Base-by-base conservation (phyloP, 2,797 vertebrate genomes). In the Thaleichthys pacificus region DNA sequence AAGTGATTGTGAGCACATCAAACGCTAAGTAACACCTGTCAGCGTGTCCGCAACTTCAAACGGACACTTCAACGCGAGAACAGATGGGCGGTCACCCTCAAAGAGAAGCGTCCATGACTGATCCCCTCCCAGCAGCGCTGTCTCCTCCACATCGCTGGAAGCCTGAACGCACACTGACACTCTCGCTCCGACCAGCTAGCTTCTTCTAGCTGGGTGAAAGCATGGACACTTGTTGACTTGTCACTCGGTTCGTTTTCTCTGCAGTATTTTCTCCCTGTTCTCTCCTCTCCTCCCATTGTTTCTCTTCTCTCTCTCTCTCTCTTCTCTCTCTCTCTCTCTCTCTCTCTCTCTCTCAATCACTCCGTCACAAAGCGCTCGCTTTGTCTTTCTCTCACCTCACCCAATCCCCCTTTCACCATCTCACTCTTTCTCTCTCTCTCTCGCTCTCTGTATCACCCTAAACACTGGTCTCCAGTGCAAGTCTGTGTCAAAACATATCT, bases 11-110 rank as follows among this genome's bases (percentile, higher is more conserved):
- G 24, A 14, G 51, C 9, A 49, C 57, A 61, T 63, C 38, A 49
- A 19, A 49, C 5, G 19, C 66, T 60, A 81, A 72, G 26, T 19
- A 76, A 70, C 76, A 80, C 60, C 70, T 69, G 72, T 62, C 69
- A 3, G 32, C 5, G 32, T 79, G 19, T 26, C 24, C 12, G 17
- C 26, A 66, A 38, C 47, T 64, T 38, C 4, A 68, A 68, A 68
- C n/a, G 57, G 42, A 32, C 61, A 57, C 54, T 64, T 56, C 21
- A 66, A 26, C 35, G 9, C 58, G 19, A 73, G 3, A 70, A 28
- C 58, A 76, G 68, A 65, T 57, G 38, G 61, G 62, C 21, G 17
- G 42, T 15, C 47, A 8, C 28, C 47, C 47, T 28, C 66, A 30
- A 28, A 67, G 66, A 28, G 66, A 67, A 70, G 47, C 24, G 65